Conservation (phyloP, 2,797 vertebrate species). For the Falco berigora region DNA sequence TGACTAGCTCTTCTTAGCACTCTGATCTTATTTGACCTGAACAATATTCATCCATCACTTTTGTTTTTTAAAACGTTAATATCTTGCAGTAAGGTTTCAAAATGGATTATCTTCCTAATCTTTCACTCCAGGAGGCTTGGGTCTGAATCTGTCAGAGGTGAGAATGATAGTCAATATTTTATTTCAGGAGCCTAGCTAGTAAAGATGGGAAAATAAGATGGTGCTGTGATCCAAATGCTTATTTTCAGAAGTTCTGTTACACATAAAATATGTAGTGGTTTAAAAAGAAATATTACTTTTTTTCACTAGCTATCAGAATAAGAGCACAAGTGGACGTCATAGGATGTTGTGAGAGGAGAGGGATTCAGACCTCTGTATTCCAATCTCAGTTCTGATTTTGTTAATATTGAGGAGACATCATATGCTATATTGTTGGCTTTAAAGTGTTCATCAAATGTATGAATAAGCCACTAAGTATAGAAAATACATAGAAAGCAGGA, state of each 20-base stretch:
- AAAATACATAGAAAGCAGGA: background rate
- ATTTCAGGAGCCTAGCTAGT: background rate
- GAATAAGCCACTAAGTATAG: background rate
- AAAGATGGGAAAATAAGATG: background rate
- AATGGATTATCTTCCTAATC: slow-evolving; percentile 39
- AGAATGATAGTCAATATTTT: slow-evolving; percentile 15
- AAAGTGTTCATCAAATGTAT: background rate
- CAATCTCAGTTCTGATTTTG: background rate
- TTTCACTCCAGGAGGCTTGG: slow-evolving; percentile 3
- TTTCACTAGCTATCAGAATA: background rate
- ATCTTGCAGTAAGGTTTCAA: slow-evolving; percentile 19
- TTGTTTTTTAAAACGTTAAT: slow-evolving; percentile 45
- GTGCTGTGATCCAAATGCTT: background rate
- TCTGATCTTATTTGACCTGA: slow-evolving; percentile 8
- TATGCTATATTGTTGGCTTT: background rate
- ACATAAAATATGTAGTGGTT: background rate
- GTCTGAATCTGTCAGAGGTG: background rate
- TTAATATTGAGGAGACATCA: background rate
- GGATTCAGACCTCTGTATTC: background rate
- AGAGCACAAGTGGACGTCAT: background rate
- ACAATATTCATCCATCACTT: slow-evolving; percentile 43
- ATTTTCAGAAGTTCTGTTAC: background rate
- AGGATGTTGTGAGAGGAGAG: background rate
- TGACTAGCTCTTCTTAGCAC: background rate
- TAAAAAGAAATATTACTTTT: background rate